phyloP scores from a whole-genome alignment of 2,888 invertebrate genomes.

The Trichacis sp. region DNA sequence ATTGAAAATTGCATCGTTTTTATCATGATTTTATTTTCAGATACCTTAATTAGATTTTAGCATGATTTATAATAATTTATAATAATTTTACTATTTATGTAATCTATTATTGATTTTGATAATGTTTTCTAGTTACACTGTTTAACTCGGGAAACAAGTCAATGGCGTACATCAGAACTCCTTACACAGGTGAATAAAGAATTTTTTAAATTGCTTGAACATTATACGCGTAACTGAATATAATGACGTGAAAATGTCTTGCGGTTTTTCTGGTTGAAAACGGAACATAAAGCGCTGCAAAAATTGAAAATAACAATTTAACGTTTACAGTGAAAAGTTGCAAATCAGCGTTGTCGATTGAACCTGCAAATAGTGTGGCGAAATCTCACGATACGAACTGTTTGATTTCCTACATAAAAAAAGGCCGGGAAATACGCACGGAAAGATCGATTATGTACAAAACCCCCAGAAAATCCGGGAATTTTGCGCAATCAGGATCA shows the following conservation, averaged over 20 bases:
- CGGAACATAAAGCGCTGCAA: no score
- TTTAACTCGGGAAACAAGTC: conserved; percentile 45
- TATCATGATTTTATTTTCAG: no score
- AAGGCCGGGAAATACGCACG: conserved; percentile 58
- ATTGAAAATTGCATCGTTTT: no score
- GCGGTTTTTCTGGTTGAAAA: no score
- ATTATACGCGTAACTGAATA: neutral
- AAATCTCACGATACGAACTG: conserved; percentile 57
- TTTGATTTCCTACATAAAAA: conserved; percentile 63
- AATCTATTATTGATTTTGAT: neutral
- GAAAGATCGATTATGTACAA: conserved; percentile 65
- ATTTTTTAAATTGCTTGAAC: neutral
- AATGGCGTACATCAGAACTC: conserved; percentile 59
- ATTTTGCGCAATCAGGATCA: conserved; percentile 24
- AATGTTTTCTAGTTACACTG: neutral
- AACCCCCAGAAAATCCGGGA: conserved; percentile 50
- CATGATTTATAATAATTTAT: no score
- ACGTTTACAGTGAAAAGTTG: conserved; percentile 59
- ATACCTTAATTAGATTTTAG: no score
- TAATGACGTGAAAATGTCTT: no score
- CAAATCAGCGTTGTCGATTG: conserved; percentile 61
- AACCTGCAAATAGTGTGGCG: conserved; percentile 56
- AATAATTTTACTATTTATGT: no score
- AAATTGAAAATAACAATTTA: no score
- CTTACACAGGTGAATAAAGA: conserved; percentile 64